These are phyloP conservation scores for Salvelinus sp. DNA, from an alignment of 2,113 vertebrate genomes.

Conservation along the genomic window DNA sequence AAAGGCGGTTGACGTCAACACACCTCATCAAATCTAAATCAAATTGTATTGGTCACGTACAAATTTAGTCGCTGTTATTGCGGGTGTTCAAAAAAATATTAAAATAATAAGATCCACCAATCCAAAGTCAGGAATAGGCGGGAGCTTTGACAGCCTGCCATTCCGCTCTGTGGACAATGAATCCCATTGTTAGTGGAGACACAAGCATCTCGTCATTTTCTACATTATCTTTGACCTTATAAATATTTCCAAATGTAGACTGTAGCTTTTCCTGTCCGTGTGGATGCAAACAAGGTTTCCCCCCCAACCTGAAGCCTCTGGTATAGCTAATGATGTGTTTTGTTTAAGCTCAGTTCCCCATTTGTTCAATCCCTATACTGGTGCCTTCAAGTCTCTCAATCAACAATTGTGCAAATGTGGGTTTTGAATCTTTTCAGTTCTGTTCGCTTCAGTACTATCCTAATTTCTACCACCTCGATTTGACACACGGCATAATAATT, in stretches of 20 bases:
- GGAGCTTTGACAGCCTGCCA: too few relatives aligned
- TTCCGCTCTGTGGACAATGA: too few relatives aligned
- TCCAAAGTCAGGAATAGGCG: too few relatives aligned
- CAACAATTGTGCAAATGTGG: conserved; percentile 21
- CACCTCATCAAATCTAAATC: too few relatives aligned
- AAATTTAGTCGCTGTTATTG: too few relatives aligned
- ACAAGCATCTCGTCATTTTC: too few relatives aligned
- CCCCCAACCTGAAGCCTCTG: not conserved
- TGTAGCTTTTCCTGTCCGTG: not conserved
- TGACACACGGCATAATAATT: not conserved
- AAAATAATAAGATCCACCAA: too few relatives aligned
- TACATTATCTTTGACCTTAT: not conserved
- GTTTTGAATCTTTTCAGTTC: not conserved
- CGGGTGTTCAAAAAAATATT: too few relatives aligned
- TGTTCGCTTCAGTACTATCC: conserved; percentile 10
- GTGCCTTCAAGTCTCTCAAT: conserved; percentile 46
- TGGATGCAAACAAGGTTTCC: not conserved
- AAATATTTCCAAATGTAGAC: not conserved
- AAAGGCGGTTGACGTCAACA: too few relatives aligned
- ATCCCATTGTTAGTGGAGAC: too few relatives aligned
- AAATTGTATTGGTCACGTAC: too few relatives aligned
- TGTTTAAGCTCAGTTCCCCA: conserved; percentile 4
- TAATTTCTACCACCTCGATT: conserved; percentile 11
- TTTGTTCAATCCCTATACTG: conserved; percentile 39
- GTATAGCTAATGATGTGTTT: not conserved